Conservation (phyloP, 2,888 invertebrate genomes). For the Agriopis marginaria region DNA sequence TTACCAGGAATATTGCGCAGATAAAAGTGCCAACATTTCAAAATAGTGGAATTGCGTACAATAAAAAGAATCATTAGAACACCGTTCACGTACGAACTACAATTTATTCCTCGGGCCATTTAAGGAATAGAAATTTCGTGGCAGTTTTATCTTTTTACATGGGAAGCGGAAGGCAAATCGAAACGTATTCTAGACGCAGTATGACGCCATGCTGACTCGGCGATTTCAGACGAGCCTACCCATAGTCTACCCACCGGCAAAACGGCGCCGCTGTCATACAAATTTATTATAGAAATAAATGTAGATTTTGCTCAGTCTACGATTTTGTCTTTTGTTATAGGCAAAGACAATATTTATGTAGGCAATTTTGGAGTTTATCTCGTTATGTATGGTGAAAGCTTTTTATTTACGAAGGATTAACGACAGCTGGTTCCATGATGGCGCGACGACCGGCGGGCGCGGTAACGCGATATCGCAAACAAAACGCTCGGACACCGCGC, state of each 20-base stretch:
- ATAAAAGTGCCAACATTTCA: constrained; percentile 56
- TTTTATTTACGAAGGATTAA: constrained; percentile 5
- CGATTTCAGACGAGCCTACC: constrained; percentile 59
- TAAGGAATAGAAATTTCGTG: constrained; percentile 73
- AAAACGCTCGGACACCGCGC: constrained; percentile 84
- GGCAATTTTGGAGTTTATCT: not conserved
- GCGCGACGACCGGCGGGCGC: constrained; percentile 57
- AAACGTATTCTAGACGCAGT: constrained; percentile 70
- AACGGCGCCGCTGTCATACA: constrained; percentile 55
- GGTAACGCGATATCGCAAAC: constrained; percentile 83
- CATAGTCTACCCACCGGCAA: constrained; percentile 42
- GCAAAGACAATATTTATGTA: constrained; percentile 9
- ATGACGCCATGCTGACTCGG: constrained; percentile 72
- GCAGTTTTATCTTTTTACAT: constrained; percentile 73
- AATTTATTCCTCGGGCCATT: constrained; percentile 75
- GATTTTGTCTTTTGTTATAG: constrained; percentile 19
- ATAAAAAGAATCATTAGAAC: constrained; percentile 63
- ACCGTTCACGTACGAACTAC: constrained; percentile 73
- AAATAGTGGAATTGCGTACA: constrained; percentile 55
- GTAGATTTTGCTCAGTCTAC: constrained; percentile 26
- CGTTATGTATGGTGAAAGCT: not conserved
- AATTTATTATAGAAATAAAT: constrained; percentile 47
- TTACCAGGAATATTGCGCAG: constrained; percentile 35
- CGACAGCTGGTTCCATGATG: constrained; percentile 48
- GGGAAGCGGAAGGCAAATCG: constrained; percentile 68